A percentile compares a stretch with the other conserved stretches of the same genome.
These are phyloP conservation scores for Phengaris arion DNA, from an alignment of 2,888 invertebrate species.

Conservation along the genomic window DNA sequence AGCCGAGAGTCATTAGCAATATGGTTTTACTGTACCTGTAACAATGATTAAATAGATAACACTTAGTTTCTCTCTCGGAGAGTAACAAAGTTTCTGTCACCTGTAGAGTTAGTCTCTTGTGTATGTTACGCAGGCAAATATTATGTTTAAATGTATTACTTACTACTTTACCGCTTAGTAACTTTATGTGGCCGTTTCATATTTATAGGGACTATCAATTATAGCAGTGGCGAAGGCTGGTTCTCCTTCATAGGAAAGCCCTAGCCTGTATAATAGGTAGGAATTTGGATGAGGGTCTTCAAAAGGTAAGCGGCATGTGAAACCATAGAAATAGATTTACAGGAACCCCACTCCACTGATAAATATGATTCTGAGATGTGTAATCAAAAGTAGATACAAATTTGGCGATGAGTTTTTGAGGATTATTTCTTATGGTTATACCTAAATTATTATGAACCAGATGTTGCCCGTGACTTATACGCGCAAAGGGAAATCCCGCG, in stretches of 20 bases:
- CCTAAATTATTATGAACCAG: too few relatives aligned
- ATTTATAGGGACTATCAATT: background rate
- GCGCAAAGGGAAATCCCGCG: too few relatives aligned
- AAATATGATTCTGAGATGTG: too few relatives aligned
- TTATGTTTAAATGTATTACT: background rate
- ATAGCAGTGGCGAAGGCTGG: background rate
- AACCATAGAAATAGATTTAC: too few relatives aligned
- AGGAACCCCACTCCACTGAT: background rate
- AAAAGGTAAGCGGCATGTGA: too few relatives aligned
- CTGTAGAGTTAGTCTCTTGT: background rate
- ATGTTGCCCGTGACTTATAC: too few relatives aligned
- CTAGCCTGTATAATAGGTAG: too few relatives aligned
- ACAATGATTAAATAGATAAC: slow-evolving; percentile 10
- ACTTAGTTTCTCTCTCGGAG: background rate
- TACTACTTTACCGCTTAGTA: background rate
- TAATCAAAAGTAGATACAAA: too few relatives aligned
- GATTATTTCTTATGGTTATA: background rate
- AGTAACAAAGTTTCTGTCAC: slow-evolving; percentile 10
- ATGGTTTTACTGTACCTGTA: too few relatives aligned
- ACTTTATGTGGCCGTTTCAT: background rate
- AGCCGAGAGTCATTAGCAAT: too few relatives aligned
- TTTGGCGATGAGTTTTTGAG: background rate
- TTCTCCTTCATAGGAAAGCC: too few relatives aligned
- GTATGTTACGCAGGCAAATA: background rate
- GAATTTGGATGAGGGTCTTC: too few relatives aligned